These are phyloP conservation scores for Carabus problematicus DNA, from an alignment of 2,888 invertebrate species.

Conservation along the genomic window DNA sequence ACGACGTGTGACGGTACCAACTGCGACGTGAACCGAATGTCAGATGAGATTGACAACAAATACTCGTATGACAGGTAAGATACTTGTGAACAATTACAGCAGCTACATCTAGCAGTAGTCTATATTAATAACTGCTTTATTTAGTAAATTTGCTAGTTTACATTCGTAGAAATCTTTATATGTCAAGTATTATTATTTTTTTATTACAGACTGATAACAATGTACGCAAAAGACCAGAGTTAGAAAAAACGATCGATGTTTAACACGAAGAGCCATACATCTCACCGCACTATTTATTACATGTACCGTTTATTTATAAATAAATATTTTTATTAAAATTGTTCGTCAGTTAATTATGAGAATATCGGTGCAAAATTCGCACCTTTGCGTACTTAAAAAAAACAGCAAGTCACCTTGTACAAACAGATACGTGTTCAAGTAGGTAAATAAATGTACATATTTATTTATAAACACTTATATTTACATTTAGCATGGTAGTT, in stretches of 20 bases:
- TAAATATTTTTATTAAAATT: slow-evolving; percentile 5
- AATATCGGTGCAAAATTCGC: neutral
- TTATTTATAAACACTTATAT: slow-evolving; percentile 24
- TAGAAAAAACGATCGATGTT: too few species aligned
- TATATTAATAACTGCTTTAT: too few species aligned
- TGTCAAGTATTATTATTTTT: slow-evolving; percentile 9
- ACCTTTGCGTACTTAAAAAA: neutral
- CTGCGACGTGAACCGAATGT: slow-evolving; percentile 2
- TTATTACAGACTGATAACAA: slow-evolving; percentile 13
- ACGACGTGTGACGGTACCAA: slow-evolving; percentile 12
- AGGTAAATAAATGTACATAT: slow-evolving; percentile 5
- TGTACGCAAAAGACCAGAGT: slow-evolving; percentile 21
- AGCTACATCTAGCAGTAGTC: neutral
- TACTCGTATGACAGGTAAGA: slow-evolving; percentile 37
- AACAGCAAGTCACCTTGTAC: neutral
- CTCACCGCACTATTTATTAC: slow-evolving; percentile 22
- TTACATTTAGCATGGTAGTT: neutral
- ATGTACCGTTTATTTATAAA: slow-evolving; percentile 4
- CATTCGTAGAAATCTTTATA: too few species aligned
- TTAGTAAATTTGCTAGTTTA: too few species aligned
- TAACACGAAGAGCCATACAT: too few species aligned
- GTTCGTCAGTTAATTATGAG: neutral
- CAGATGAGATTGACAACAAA: slow-evolving; percentile 26
- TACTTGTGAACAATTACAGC: neutral
- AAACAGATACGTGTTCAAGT: neutral